phyloP scores from a whole-genome alignment of 2,113 vertebrate species.

The Scolopax mira region DNA sequence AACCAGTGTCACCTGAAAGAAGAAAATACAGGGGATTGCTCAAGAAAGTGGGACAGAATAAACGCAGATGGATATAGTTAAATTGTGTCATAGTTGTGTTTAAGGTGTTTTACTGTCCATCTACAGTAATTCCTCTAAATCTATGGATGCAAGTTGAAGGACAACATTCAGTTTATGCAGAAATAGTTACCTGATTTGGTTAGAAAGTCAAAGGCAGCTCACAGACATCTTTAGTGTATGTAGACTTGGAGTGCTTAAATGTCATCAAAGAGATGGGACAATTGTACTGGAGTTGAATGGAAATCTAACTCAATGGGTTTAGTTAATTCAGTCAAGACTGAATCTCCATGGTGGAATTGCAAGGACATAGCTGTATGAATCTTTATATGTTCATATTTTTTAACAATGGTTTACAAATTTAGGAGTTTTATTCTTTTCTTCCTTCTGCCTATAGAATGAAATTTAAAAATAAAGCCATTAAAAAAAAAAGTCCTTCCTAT shows the following conservation, averaged over 20 bases:
- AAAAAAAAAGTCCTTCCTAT: neutral
- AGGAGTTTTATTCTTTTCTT: neutral
- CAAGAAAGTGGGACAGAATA: neutral
- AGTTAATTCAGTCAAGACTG: neutral
- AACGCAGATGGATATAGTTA: neutral
- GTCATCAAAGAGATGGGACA: neutral
- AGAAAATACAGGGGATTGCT: neutral
- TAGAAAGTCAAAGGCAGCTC: neutral
- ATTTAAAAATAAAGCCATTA: neutral
- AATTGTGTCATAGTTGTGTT: neutral
- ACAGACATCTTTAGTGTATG: neutral
- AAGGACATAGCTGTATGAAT: neutral
- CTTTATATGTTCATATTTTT: neutral
- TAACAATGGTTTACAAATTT: neutral
- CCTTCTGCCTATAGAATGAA: neutral
- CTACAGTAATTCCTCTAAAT: neutral
- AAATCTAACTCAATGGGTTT: neutral
- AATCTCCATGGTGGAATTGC: neutral
- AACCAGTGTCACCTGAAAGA: neutral
- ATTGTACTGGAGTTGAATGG: neutral
- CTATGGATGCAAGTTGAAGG: neutral
- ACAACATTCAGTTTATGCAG: neutral
- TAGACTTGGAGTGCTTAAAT: neutral
- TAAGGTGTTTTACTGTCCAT: neutral
- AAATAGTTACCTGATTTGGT: neutral